Evolutionary conservation across 2,797 vertebrate species (phyloP).

Genomic region (Myotis daubentonii): DNA sequence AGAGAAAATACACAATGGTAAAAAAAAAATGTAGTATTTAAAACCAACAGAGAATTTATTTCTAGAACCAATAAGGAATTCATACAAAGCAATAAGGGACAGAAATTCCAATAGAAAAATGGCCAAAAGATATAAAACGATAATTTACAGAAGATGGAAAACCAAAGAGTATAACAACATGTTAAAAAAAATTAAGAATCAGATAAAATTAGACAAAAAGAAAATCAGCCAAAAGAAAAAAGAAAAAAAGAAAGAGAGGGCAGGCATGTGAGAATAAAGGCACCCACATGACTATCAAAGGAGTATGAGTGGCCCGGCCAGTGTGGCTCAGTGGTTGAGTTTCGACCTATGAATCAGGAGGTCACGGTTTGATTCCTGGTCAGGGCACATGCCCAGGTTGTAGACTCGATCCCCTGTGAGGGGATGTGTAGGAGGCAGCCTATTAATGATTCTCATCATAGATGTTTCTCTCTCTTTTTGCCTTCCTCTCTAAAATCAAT

Average conservation of each 20-base stretch:
- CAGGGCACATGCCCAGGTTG: too few species aligned
- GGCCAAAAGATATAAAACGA: background rate
- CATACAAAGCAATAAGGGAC: background rate
- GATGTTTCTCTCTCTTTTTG: too few species aligned
- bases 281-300: background rate
- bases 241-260: background rate
- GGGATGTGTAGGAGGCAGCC: too few species aligned
- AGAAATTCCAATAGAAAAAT: background rate
- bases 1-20: background rate
- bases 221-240: background rate
- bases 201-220: background rate
- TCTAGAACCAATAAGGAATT: background rate
- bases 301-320: background rate
- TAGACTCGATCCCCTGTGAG: too few species aligned
- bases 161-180: background rate
- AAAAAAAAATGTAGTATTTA: background rate
- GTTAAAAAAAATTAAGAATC: slow-evolving; percentile 14
- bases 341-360: too few species aligned
- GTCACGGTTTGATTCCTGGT: too few species aligned
- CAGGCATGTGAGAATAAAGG: background rate
- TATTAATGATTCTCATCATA: too few species aligned
- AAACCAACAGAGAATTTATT: background rate
- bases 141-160: background rate
- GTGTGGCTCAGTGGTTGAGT: too few species aligned
- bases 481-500: too few species aligned